Evolutionary conservation across 2,797 vertebrate genomes (phyloP), one percentile per base, ranked within the genome.

Genomic region (Cichlasoma orientale): DNA sequence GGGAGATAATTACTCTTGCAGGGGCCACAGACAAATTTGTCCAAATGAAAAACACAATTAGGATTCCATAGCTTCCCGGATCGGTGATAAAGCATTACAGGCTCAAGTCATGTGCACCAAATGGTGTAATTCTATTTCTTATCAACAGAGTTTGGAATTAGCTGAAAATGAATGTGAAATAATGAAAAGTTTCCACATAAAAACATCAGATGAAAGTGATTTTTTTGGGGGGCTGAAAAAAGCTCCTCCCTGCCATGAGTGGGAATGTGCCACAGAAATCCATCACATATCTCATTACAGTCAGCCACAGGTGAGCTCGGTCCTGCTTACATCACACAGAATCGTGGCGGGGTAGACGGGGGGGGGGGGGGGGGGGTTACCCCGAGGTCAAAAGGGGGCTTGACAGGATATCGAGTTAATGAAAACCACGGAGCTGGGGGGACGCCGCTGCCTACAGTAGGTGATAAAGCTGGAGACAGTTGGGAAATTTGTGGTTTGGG

Each of bases 401-500:
- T 76, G 55, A 55, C 52, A 23, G 68, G 70, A 80, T 88, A 84
- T 82, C 6, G 21, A 85, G 54, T 88, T 88, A 82, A 91, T 90
- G 76, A 89, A 89, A 90, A 84, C 72, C 83, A 78, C 82, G 31
- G 29, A 74, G 70, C 59, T 50, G 41, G 79, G 56, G 68, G 59
- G 75, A 33, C 52, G 80, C 86, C 68, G 63, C 77, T 16, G 76
- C 68, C 72, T 77, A 78, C 69, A 61, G 63, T 63, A 63, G 78
- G 83, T 78, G 74, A 82, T 87, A 85, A 88, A 83, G 77, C 74
- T 68, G 75, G 63, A 90, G 90, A 90, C 85, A 69, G 75, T 72
- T 82, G 84, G 87, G 84, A 87, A 88, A 87, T 88, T 80, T 88
- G 83, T 82, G 78, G 84, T 80, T 82, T 83, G 66, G 70, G 53